phyloP scores from a whole-genome alignment of 2,797 vertebrate genomes.

The Anas bahamensis region DNA sequence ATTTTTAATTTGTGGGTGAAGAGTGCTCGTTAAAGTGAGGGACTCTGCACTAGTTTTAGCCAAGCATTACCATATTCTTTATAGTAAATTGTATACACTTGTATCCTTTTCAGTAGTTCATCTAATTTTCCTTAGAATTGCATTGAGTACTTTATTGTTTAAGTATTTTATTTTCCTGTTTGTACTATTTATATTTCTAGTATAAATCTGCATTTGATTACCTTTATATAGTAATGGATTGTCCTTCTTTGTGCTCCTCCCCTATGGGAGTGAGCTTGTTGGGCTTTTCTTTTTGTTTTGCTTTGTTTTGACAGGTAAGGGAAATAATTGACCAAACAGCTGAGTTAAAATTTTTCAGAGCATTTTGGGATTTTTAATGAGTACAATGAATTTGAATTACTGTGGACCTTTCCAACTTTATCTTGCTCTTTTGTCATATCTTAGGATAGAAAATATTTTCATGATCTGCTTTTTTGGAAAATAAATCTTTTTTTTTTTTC shows the following conservation, averaged over 20 bases:
- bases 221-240: not conserved
- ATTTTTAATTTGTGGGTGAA: slow-evolving; percentile 70
- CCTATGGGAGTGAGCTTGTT: not conserved
- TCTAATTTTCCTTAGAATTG: slow-evolving; percentile 47
- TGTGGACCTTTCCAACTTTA: not conserved
- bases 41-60: slow-evolving; percentile 23
- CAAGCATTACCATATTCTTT: slow-evolving; percentile 7
- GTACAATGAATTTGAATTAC: not conserved
- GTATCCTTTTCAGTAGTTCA: slow-evolving; percentile 20
- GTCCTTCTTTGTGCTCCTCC: not conserved
- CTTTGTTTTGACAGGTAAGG: not conserved
- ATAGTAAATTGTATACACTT: slow-evolving; percentile 6
- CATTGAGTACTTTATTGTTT: not conserved
- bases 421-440: not conserved
- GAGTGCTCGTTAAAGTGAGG: slow-evolving; percentile 59
- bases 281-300: not conserved
- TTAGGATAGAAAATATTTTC: not conserved
- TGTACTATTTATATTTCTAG: slow-evolving; percentile 1
- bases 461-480: slow-evolving; percentile 1
- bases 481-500: not conserved
- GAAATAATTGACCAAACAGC: not conserved
- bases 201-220: slow-evolving; percentile 23
- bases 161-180: not conserved
- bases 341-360: not conserved
- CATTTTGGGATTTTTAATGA: not conserved